Conservation (phyloP, 2,113 vertebrate genomes). For the Scalopus aquaticus region DNA sequence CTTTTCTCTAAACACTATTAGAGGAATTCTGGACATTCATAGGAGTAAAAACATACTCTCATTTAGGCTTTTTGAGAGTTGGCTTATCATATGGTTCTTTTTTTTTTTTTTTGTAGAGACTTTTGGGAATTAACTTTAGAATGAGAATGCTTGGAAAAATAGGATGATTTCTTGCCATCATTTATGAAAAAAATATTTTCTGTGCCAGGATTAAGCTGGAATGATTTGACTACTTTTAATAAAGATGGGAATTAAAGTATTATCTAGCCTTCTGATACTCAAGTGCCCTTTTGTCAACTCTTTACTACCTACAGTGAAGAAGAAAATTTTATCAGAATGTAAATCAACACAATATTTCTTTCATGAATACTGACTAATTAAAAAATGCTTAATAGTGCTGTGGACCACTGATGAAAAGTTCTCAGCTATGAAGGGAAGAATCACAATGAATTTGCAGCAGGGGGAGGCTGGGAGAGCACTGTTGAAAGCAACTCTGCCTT, state of each 20-base stretch:
- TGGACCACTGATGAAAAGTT: too few species aligned
- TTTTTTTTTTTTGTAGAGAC: not conserved
- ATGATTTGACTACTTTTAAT: slow-evolving; percentile 12
- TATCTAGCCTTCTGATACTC: not conserved
- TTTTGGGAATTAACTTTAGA: not conserved
- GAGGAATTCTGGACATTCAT: not conserved
- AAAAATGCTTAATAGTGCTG: not conserved
- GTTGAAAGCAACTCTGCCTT: too few species aligned
- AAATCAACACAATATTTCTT: not conserved
- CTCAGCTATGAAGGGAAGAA: too few species aligned
- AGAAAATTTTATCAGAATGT: not conserved
- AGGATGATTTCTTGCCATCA: not conserved
- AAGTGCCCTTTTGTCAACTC: not conserved
- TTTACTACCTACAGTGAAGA: not conserved
- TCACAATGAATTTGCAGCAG: too few species aligned
- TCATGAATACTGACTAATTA: not conserved
- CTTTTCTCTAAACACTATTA: not conserved
- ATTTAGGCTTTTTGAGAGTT: slow-evolving; percentile 28
- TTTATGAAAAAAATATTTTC: not conserved
- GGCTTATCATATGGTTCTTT: not conserved
- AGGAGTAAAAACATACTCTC: not conserved
- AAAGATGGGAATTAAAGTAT: not conserved
- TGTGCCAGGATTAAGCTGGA: not conserved
- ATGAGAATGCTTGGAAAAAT: not conserved
- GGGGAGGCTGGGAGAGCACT: too few species aligned